Conservation (phyloP, 2,888 invertebrate species). For the Autographa gamma region DNA sequence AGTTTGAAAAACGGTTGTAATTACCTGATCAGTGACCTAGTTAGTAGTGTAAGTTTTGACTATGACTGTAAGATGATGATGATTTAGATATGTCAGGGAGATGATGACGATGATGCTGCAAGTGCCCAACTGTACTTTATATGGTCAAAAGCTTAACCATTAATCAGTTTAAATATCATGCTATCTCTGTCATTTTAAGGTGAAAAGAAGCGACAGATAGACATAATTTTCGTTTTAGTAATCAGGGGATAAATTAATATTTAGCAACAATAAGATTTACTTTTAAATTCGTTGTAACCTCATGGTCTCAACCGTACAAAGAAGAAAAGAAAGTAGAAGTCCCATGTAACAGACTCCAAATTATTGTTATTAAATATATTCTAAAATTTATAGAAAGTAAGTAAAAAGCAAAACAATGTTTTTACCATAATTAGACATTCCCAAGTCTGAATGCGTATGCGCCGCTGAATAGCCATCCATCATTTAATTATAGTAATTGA, state of each 20-base stretch:
- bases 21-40: no score
- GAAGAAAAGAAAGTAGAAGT: neutral
- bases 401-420: conserved; percentile 2
- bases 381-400: conserved; percentile 17
- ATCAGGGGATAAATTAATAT: no score
- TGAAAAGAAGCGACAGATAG: no score
- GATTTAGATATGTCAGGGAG: no score
- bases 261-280: neutral
- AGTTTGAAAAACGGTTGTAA: no score
- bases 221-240: neutral
- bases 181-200: no score
- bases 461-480: conserved; percentile 13
- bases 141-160: no score
- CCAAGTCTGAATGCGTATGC: conserved; percentile 18
- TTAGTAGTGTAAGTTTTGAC: no score
- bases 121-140: no score
- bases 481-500: conserved; percentile 28
- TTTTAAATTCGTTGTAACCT: neutral
- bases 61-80: no score
- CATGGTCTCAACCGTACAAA: neutral
- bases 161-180: no score
- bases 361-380: conserved; percentile 3
- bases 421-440: conserved; percentile 13
- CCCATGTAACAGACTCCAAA: neutral
- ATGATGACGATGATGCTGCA: no score